Base-by-base conservation (phyloP, 2,797 vertebrate genomes). In the Ibycter americanus region DNA sequence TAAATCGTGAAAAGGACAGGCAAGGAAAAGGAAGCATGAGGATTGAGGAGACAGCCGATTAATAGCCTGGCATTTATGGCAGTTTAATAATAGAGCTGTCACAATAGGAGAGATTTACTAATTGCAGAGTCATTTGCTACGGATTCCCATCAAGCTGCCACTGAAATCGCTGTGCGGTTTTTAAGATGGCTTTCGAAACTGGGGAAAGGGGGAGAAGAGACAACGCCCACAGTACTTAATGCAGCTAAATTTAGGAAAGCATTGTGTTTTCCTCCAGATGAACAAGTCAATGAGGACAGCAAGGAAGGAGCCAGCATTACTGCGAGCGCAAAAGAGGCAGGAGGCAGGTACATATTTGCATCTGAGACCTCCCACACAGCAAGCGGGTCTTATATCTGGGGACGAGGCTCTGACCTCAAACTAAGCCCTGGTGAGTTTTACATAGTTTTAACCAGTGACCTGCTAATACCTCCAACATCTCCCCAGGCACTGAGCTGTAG, bases 71-170 rank as follows among this genome's bases (percentile, higher is more conserved):
- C 96, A 96, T 96, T 96, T 97, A 95, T 97, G 97, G 96, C 97
- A 97, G 94, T 95, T 97, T 98, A 98, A 98, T 98, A 97, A 97
- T 95, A 97, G 97, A 97, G 96, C 96, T 97, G 97, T 97, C 97
- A 97, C 96, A 97, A 98, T 97, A 96, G 87, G 87, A 97, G 93
- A 97, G 97, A 97, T 97, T 97, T 97, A 97, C 96, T 97, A 98
- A 98, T 97, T 97, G 96, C 93, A 74, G 84, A 97, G 96, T 95
- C 96, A 94, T 97, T 97, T 97, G 94, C 96, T 95, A 94, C 80
- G 95, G 96, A 93, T 97, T 95, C 95, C 96, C 96, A 96, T 95
- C 97, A 95, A 95, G 93, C 96, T 97, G 96, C 97, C 97, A 97
- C 97, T 98, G 97, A 95, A 97, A 96, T 90, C 4, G 2, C 71